A percentile compares a stretch with the other conserved stretches of the same genome.
phyloP scores from a whole-genome alignment of 1,140 invertebrate species.

The Habropoda laboriosa region DNA sequence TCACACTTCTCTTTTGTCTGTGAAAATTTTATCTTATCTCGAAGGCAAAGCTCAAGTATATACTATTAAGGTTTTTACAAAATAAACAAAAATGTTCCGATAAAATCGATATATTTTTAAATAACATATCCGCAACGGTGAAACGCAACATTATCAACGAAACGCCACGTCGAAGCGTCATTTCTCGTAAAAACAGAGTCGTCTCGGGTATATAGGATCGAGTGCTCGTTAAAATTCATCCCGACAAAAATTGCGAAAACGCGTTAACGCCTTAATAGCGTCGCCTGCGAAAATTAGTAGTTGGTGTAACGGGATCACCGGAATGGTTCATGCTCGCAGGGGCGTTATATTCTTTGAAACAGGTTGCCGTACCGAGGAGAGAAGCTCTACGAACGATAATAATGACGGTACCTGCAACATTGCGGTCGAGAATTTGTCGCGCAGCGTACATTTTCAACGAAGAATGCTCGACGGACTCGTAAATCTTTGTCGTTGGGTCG shows the following conservation, averaged over 20 bases:
- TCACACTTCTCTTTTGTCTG: neutral
- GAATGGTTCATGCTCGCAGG: constrained; percentile 1
- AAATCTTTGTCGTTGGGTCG: constrained; percentile 33
- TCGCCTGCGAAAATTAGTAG: constrained; percentile 21
- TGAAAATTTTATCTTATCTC: neutral
- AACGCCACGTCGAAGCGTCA: neutral
- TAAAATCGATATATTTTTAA: too few relatives aligned
- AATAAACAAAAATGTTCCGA: too few relatives aligned
- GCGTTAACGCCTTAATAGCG: neutral
- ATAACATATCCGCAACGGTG: too few relatives aligned
- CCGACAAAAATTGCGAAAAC: neutral
- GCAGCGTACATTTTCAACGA: neutral
- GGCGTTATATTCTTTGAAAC: constrained; percentile 4
- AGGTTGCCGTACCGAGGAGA: constrained; percentile 1
- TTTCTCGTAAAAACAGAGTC: neutral
- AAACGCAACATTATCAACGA: too few relatives aligned
- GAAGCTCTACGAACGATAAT: constrained; percentile 44
- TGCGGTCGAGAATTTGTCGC: constrained; percentile 54
- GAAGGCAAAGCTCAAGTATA: too few relatives aligned
- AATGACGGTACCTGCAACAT: constrained; percentile 43
- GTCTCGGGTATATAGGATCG: neutral
- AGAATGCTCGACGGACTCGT: constrained; percentile 9
- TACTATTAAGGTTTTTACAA: too few relatives aligned
- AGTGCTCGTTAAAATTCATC: neutral
- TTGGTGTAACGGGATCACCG: constrained; percentile 32